A percentile compares a stretch with the other conserved stretches of the same genome.
These are phyloP conservation scores for Gouania willdenowi DNA, from an alignment of 2,797 vertebrate genomes.

Conservation along the genomic window DNA sequence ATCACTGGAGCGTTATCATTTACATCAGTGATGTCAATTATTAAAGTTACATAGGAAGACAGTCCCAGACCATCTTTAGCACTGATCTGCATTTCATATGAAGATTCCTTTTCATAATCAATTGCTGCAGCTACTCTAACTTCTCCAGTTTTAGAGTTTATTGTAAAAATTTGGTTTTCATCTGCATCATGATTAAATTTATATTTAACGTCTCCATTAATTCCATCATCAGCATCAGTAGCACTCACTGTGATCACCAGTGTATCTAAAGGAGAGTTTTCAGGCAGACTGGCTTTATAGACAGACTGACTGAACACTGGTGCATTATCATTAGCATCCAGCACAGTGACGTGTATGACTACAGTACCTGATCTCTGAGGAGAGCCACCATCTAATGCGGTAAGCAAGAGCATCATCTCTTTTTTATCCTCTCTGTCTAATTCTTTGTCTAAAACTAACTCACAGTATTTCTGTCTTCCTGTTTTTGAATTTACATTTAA, in stretches of 20 bases:
- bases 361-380: conserved; percentile 43
- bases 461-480: conserved; percentile 34
- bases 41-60: conserved; percentile 28
- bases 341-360: conserved; percentile 30
- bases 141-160: conserved; percentile 41
- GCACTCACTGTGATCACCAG: conserved; percentile 57
- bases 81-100: conserved; percentile 58
- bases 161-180: conserved; percentile 3
- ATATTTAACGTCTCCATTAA: conserved; percentile 49
- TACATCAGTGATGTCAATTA: conserved; percentile 52
- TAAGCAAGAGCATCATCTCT: conserved; percentile 15
- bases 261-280: conserved; percentile 50
- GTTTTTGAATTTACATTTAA: conserved; percentile 27
- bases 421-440: conserved; percentile 46
- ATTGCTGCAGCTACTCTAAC: conserved; percentile 46
- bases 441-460: conserved; percentile 53
- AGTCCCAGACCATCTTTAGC: conserved; percentile 50
- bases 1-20: conserved; percentile 65
- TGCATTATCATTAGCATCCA: conserved; percentile 52
- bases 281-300: conserved; percentile 50
- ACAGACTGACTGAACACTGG: conserved; percentile 34
- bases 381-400: conserved; percentile 40
- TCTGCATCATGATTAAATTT: conserved; percentile 40
- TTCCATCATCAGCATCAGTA: conserved; percentile 57
- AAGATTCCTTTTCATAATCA: conserved; percentile 60